Evolutionary conservation across 2,888 invertebrate genomes (phyloP).

Genomic region (Thalpophila matura): DNA sequence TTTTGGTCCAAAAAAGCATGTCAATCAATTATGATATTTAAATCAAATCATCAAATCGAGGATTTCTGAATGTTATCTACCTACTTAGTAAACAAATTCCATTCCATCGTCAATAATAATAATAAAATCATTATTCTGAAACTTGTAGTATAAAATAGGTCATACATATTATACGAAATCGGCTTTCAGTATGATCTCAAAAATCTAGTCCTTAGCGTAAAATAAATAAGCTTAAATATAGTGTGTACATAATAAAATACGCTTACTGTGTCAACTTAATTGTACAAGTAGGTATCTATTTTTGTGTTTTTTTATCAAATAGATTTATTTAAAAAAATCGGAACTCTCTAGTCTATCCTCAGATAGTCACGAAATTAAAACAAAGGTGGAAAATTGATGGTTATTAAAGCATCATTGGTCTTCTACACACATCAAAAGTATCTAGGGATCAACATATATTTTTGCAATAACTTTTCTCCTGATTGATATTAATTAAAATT

Average conservation of each 20-base stretch:
- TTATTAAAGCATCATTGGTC: too few species aligned
- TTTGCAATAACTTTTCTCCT: too few species aligned
- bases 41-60: background rate
- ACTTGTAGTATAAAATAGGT: slow-evolving; percentile 27
- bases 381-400: too few species aligned
- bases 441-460: too few species aligned
- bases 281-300: too few species aligned
- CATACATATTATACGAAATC: slow-evolving; percentile 60
- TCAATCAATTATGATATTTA: background rate
- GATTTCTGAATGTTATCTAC: background rate
- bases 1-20: background rate
- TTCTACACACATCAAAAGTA: too few species aligned
- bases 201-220: slow-evolving; percentile 70
- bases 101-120: slow-evolving; percentile 34
- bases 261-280: slow-evolving; percentile 7
- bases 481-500: too few species aligned
- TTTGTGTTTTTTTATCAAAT: too few species aligned
- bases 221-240: slow-evolving; percentile 30
- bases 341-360: too few species aligned
- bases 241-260: slow-evolving; percentile 22
- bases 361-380: too few species aligned
- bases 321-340: too few species aligned
- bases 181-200: slow-evolving; percentile 83
- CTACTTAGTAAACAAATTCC: background rate
- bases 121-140: slow-evolving; percentile 19